Conservation (phyloP, 2,888 invertebrate species). For the Pollenia labialis region DNA sequence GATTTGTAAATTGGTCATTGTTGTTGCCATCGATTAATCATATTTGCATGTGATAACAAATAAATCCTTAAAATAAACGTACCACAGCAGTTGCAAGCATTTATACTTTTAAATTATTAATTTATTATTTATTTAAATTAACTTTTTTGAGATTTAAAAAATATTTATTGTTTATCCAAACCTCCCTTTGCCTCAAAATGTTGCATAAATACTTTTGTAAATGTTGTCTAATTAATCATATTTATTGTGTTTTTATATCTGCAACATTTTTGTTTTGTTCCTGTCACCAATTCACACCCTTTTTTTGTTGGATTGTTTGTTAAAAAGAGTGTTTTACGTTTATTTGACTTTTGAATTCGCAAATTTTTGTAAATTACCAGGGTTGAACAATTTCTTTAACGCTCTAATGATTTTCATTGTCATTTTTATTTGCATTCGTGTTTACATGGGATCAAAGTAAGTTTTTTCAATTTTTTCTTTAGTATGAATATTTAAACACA, state of each 20-base stretch:
- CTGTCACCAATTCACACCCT: conserved; percentile 11
- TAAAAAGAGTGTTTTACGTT: conserved; percentile 19
- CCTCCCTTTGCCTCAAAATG: neutral
- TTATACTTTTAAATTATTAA: conserved; percentile 3
- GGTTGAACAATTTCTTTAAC: conserved; percentile 31
- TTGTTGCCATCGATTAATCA: conserved; percentile 38
- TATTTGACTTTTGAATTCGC: conserved; percentile 50
- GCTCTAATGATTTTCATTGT: neutral
- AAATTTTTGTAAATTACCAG: conserved; percentile 38
- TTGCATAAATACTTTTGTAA: neutral
- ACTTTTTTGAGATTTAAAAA: neutral
- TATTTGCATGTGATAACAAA: conserved; percentile 5
- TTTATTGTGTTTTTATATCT: neutral
- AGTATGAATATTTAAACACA: conserved; percentile 9
- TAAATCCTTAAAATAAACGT: conserved; percentile 39
- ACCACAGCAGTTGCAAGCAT: neutral
- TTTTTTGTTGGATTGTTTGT: conserved; percentile 6
- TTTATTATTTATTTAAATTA: conserved; percentile 4
- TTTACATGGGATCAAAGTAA: neutral
- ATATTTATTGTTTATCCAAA: no score
- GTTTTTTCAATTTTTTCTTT: neutral
- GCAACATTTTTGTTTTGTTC: conserved; percentile 22
- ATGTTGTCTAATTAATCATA: conserved; percentile 24
- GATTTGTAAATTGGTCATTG: neutral
- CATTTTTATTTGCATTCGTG: neutral